phyloP scores from a whole-genome alignment of 1,140 invertebrate species.

The Leptoteleia sp. region DNA sequence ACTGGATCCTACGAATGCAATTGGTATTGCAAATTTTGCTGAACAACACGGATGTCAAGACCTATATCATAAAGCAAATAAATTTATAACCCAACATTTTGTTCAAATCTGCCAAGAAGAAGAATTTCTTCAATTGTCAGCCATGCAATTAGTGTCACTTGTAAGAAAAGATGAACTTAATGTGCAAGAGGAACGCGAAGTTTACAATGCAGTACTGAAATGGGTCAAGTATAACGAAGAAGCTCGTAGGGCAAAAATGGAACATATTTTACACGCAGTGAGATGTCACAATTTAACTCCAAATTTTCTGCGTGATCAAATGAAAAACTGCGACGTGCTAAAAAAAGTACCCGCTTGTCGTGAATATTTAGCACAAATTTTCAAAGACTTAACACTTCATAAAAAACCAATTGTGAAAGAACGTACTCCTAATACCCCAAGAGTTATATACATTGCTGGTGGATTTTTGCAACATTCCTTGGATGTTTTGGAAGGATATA shows the following conservation, averaged over 20 bases:
- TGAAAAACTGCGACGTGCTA: conserved; percentile 94
- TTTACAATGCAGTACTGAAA: conserved; percentile 94
- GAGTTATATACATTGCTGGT: conserved; percentile 94
- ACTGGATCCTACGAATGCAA: conserved; percentile 95
- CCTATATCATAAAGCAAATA: conserved; percentile 91
- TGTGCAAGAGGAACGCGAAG: conserved; percentile 94
- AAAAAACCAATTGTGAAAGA: conserved; percentile 91
- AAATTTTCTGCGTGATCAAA: conserved; percentile 92
- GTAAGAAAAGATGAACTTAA: conserved; percentile 94
- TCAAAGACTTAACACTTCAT: conserved; percentile 92
- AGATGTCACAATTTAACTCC: conserved; percentile 96
- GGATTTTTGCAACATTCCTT: conserved; percentile 93
- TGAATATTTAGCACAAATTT: conserved; percentile 94
- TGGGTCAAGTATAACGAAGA: conserved; percentile 95
- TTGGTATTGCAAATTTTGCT: conserved; percentile 95
- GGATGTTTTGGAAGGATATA: conserved; percentile 92
- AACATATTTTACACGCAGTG: conserved; percentile 92
- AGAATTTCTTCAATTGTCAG: conserved; percentile 92
- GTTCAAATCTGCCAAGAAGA: conserved; percentile 94
- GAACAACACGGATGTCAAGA: conserved; percentile 94
- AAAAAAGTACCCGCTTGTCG: conserved; percentile 92
- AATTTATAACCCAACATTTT: conserved; percentile 95
- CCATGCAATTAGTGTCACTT: conserved; percentile 88
- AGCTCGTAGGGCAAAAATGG: conserved; percentile 90
- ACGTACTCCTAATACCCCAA: conserved; percentile 90